Evolutionary conservation across 1,140 invertebrate genomes (phyloP), one percentile per base, ranked within the genome.

Genomic region (Caenorhabditis briggsae): DNA sequence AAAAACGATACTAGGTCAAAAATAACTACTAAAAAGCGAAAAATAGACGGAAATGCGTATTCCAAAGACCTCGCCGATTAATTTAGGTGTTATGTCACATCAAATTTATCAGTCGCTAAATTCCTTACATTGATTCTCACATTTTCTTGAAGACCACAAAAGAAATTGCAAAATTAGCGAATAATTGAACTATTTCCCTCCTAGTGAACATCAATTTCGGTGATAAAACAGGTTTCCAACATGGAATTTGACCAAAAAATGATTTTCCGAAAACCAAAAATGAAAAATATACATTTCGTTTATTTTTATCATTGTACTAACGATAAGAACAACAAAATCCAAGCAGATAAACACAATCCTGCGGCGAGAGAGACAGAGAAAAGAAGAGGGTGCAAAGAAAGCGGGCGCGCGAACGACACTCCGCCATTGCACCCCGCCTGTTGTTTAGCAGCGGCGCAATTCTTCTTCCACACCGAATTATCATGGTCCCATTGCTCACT

Each of bases 61-160:
- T 58, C n/a, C 33, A 3, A 33, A 3, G 33, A n/a, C n/a, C 8
- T 61, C 0, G 12, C 8, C 25, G 59, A 20, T 25, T 11, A 25
- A 12, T 11, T 18, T n/a, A 12, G 25, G 20, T 53, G 25, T 61
- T 20, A 61, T 70, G 64, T 70, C 64, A 23, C 5, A 70, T 43
- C 64, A 46, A 70, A 70, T 70, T 7, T 41, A 70, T 70, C 64
- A 70, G 43, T 70, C 64, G 46, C 23, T 33, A 33, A 7, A 33
- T 7, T 33, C 20, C 2, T 18, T 70, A 16, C 8, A 70, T 70
- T n/a, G 33, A 70, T 70, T 70, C 0, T 3, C 1, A 70, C 16
- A 41, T 43, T 46, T 11, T 33, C 2, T 20, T 1, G 12, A 9
- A 18, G 11, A 65, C 20, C 56, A 43, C 23, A 7, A 18, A 18